Base-by-base conservation (phyloP, 2,888 invertebrate species). In the Cacoxenus indagator region DNA sequence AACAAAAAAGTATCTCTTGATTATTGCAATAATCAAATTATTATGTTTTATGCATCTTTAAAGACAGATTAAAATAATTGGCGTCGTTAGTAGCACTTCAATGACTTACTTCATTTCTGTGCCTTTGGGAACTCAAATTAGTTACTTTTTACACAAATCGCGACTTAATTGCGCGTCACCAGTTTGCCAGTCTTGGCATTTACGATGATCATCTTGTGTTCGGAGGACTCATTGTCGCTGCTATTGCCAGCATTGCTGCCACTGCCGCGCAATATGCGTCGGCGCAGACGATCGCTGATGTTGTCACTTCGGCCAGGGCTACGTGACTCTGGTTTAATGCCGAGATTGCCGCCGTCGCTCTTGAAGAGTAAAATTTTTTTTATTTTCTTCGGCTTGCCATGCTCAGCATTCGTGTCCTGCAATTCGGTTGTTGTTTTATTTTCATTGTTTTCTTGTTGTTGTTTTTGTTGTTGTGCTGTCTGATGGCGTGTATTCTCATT, bases 101-200 rank as follows among this genome's bases (percentile, higher is more conserved):
- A n/a, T n/a, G n/a, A n/a, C n/a, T n/a, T n/a, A n/a, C n/a, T n/a
- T n/a, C n/a, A n/a, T n/a, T n/a, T n/a, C n/a, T n/a, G n/a, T n/a
- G n/a, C n/a, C n/a, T n/a, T n/a, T n/a, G n/a, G n/a, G n/a, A n/a
- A n/a, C n/a, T n/a, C n/a, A n/a, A n/a, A n/a, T n/a, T n/a, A n/a
- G n/a, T n/a, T n/a, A n/a, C n/a, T n/a, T n/a, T n/a, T n/a, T n/a
- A n/a, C 43, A 61, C 37, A 48, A 61, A 61, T 61, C 43, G 37
- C 37, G 31, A 2, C 48, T 79, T 87, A 87, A 78, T 87, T 87
- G 73, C 86, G 84, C 78, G 82, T 85, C 74, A 87, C 84, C 78
- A 87, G 86, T 84, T 87, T 87, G 86, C 87, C 87, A 76, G 87
- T 87, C 84, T 87, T 87, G 82, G 87, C 85, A 82, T 87, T 86